Conservation (phyloP, 2,113 vertebrate genomes). For the Lycocorax pyrrhopterus region DNA sequence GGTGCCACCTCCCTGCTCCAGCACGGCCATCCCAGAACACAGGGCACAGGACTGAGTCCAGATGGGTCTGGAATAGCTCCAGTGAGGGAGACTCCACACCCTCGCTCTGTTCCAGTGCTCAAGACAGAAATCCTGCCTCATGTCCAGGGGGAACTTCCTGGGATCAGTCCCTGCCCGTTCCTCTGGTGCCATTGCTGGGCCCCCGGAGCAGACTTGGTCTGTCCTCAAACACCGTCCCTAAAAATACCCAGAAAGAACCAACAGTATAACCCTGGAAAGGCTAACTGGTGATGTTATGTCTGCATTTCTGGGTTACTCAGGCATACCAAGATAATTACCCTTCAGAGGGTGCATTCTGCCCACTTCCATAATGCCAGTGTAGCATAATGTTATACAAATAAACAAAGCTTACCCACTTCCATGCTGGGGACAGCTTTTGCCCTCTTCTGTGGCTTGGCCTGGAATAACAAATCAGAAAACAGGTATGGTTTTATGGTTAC, state of each 20-base stretch:
- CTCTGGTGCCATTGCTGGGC: not conserved
- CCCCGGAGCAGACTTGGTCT: not conserved
- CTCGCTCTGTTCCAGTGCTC: not conserved
- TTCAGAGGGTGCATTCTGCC: not conserved
- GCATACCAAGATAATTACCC: too few species aligned
- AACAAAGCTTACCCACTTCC: not conserved
- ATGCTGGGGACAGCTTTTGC: not conserved
- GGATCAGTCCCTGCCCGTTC: not conserved
- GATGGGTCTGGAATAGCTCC: not conserved
- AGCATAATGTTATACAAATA: not conserved
- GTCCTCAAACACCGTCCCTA: not conserved
- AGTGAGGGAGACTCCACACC: not conserved
- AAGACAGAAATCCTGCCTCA: not conserved
- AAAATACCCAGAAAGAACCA: not conserved
- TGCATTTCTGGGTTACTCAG: not conserved
- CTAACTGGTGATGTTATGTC: not conserved
- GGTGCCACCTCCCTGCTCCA: not conserved
- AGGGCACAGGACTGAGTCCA: not conserved
- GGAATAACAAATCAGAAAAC: not conserved
- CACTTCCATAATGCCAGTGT: not conserved
- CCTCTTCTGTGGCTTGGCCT: not conserved
- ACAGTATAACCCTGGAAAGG: not conserved
- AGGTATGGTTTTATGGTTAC: not conserved
- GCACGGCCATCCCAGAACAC: not conserved
- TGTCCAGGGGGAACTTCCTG: not conserved